Evolutionary conservation across 2,797 vertebrate species (phyloP), one percentile per base, ranked within the genome.

Genomic region (Aulostomus chinensis): DNA sequence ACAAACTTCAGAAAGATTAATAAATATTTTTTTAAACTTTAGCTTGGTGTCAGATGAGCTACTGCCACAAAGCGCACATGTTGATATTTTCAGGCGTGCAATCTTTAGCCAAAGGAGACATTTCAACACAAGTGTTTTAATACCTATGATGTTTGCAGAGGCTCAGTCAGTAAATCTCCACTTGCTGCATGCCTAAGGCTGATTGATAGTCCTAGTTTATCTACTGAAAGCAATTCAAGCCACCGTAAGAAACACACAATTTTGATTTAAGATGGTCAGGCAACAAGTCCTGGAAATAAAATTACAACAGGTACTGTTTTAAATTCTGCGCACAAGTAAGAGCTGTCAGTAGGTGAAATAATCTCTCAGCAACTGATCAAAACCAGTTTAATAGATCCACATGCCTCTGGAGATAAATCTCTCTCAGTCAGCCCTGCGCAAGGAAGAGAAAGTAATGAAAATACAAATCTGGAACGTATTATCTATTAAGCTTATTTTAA

Each of bases 191-290:
- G 49, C 54, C 50, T 54, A 6, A 1, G 48, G 56, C 37, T 76
- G 69, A 84, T 66, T 75, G 69, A 80, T 73, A 17, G 43, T 18
- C 14, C 36, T 26, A 31, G 70, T 81, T 79, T 68, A 81, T 81
- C 68, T 58, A 56, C 46, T 51, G 17, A 73, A 74, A 73, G 55
- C 40, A 71, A 65, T 71, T 80, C 54, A 35, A 67, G 50, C 41
- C 58, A 50, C 33, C 36, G 25, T 9, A 24, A 46, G 60, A 33
- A 59, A 46, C 58, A 59, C 52, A 58, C 39, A 75, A 73, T 62
- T 57, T 60, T 43, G 24, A 83, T 53, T 49, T 57, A 46, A 72
- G 69, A 70, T 28, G 10, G 46, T 41, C 34, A 58, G 22, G 60
- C 54, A 56, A 74, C 40, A 22, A 51, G 48, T 30, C 40, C 21